These are phyloP conservation scores for Macropus fuliginosus DNA, from an alignment of 2,797 vertebrate species.

Conservation along the genomic window DNA sequence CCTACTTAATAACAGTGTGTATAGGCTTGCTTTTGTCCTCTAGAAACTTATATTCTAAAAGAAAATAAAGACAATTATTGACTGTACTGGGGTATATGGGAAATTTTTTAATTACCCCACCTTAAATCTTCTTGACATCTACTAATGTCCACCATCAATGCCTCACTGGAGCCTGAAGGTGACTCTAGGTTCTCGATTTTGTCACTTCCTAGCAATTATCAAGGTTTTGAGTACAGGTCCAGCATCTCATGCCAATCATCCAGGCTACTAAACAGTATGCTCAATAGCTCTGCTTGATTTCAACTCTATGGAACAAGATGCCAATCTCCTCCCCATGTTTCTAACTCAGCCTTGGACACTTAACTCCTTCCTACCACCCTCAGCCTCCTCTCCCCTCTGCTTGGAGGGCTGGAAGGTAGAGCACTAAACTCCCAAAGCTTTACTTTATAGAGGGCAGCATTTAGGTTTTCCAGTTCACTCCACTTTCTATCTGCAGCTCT, in stretches of 20 bases:
- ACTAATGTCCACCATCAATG: neutral
- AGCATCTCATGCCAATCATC: neutral
- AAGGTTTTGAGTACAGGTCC: neutral
- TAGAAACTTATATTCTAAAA: slow-evolving; percentile 41
- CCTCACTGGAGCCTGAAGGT: neutral
- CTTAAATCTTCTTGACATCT: neutral
- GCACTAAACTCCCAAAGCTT: too few species aligned
- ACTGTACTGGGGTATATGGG: neutral
- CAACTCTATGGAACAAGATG: neutral
- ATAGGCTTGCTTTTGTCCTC: neutral
- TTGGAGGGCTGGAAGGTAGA: too few species aligned
- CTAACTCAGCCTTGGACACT: neutral
- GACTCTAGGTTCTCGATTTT: neutral
- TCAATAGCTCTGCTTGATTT: neutral
- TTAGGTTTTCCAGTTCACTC: too few species aligned
- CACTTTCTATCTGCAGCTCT: neutral
- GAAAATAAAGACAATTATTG: slow-evolving; percentile 29
- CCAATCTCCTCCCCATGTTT: neutral
- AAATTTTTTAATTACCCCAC: slow-evolving; percentile 25
- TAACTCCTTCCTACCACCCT: neutral
- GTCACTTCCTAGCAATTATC: neutral
- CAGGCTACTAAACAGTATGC: neutral
- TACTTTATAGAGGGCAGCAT: too few species aligned
- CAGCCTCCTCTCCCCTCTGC: neutral
- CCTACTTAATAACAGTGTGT: neutral